Evolutionary conservation across 2,113 vertebrate species (phyloP).

Genomic region (Thermophis baileyi): DNA sequence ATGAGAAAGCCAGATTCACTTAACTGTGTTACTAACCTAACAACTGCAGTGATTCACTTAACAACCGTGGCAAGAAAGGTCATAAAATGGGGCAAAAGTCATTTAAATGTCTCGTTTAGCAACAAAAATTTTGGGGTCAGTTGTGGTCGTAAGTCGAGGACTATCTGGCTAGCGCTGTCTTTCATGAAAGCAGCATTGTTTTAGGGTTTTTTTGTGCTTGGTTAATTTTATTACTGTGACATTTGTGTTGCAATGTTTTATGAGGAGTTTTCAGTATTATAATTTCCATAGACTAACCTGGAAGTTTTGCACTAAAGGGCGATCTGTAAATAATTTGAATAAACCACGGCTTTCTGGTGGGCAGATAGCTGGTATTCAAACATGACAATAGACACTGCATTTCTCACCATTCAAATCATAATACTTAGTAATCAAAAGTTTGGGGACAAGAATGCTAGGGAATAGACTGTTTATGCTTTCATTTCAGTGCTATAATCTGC

Average conservation of each 20-base stretch:
- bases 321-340: background rate
- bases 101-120: background rate
- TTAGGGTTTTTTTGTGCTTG: background rate
- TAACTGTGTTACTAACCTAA: background rate
- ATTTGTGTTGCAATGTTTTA: background rate
- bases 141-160: background rate
- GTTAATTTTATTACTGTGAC: background rate
- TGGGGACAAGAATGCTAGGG: background rate
- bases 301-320: background rate
- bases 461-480: conserved; percentile 45
- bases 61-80: background rate
- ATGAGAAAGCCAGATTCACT: background rate
- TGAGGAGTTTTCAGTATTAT: background rate
- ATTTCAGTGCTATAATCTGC: conserved; percentile 52
- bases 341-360: background rate
- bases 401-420: background rate
- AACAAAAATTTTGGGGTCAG: background rate
- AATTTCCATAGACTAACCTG: background rate
- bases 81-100: background rate
- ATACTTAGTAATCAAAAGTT: background rate
- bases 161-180: background rate
- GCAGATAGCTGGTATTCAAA: background rate
- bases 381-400: background rate
- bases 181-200: background rate
- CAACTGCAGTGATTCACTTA: background rate